Percentiles rank a stretch among this genome's conserved stretches.
Conservation (phyloP, 2,113 vertebrate genomes). For the Halcyon senegalensis region DNA sequence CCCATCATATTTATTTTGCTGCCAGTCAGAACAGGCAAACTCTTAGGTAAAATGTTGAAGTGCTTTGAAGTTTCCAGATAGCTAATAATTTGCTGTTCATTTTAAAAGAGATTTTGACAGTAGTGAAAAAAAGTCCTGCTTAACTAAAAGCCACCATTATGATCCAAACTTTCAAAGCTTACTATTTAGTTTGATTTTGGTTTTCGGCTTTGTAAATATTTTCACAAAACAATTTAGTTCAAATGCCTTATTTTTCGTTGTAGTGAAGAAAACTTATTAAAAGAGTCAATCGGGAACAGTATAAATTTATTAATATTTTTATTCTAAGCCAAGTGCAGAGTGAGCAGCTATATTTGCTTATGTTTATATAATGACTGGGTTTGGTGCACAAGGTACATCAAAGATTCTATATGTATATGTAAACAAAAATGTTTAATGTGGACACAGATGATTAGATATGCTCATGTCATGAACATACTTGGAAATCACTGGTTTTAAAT, state of each 20-base stretch:
- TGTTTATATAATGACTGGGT: neutral
- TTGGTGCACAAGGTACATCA: neutral
- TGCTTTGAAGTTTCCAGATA: conserved; percentile 49
- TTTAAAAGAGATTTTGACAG: conserved; percentile 11
- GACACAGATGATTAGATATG: neutral
- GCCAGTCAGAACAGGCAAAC: conserved; percentile 62
- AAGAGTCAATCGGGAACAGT: neutral
- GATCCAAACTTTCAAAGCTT: conserved; percentile 31
- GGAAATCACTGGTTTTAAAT: neutral
- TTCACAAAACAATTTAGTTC: neutral
- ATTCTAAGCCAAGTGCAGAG: neutral
- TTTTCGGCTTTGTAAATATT: neutral
- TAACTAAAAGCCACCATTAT: neutral
- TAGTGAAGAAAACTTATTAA: neutral
- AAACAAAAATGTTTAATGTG: neutral
- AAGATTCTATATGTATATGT: neutral
- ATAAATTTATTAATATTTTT: neutral
- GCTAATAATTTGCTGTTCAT: conserved; percentile 36
- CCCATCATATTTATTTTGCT: conserved; percentile 74
- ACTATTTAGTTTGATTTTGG: neutral
- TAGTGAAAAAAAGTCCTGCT: neutral
- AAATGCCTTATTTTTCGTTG: neutral
- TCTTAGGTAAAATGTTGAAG: conserved; percentile 20
- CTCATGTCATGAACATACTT: neutral
- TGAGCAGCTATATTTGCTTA: neutral